Conservation (phyloP, 2,888 invertebrate genomes). For the Aquatica leii region DNA sequence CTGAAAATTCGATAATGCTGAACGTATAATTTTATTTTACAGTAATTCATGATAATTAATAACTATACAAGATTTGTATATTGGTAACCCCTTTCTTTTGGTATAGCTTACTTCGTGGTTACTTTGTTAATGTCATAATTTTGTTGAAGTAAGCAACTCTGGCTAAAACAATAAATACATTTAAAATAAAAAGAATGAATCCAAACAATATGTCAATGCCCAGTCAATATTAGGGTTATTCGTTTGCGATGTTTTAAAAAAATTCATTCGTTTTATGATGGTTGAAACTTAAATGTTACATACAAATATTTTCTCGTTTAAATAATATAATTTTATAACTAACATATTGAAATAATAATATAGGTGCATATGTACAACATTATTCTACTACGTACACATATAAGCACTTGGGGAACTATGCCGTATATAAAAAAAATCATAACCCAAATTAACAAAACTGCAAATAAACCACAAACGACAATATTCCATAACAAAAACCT, state of each 20-base stretch:
- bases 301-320: constrained; percentile 23
- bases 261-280: constrained; percentile 13
- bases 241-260: neutral
- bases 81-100: constrained; percentile 55
- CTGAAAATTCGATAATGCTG: constrained; percentile 55
- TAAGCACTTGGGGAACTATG: constrained; percentile 49
- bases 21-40: constrained; percentile 56
- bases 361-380: constrained; percentile 43
- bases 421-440: constrained; percentile 33
- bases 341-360: constrained; percentile 40
- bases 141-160: constrained; percentile 25
- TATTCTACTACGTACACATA: constrained; percentile 44
- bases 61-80: constrained; percentile 51
- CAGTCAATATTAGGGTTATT: constrained; percentile 5
- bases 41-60: constrained; percentile 46
- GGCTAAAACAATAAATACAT: constrained; percentile 17
- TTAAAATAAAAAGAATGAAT: constrained; percentile 12
- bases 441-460: constrained; percentile 32
- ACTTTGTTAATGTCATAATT: constrained; percentile 22
- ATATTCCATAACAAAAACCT: constrained; percentile 37
- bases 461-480: constrained; percentile 42
- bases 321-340: constrained; percentile 21
- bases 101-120: constrained; percentile 44
- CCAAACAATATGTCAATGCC: constrained; percentile 17
- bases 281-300: constrained; percentile 19